These are phyloP conservation scores for Forbesichthys agassizii DNA, from an alignment of 2,113 vertebrate genomes.

Conservation along the genomic window DNA sequence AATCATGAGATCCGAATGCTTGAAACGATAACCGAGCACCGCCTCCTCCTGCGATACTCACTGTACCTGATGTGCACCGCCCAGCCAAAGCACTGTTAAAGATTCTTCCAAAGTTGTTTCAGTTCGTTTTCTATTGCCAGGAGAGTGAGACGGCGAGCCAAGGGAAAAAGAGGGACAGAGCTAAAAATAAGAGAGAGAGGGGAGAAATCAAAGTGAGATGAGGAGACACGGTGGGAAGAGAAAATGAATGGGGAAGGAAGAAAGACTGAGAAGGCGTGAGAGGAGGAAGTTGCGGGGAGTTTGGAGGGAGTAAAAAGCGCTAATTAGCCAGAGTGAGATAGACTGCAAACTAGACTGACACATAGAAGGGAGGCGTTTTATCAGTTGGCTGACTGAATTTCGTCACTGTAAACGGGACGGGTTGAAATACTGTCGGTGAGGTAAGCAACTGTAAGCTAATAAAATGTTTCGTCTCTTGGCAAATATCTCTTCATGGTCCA, in stretches of 20 bases:
- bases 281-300: constrained; percentile 24
- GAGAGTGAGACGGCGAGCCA: constrained; percentile 33
- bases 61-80: constrained; percentile 3
- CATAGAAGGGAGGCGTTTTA: constrained; percentile 32
- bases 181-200: background rate
- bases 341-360: constrained; percentile 35
- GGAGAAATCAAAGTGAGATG: background rate
- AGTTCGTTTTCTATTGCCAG: constrained; percentile 39
- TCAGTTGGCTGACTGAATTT: constrained; percentile 35
- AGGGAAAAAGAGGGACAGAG: background rate
- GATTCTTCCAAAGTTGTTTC: constrained; percentile 50
- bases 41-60: constrained; percentile 5
- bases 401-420: constrained; percentile 22
- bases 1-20: constrained; percentile 49
- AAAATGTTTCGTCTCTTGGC: too few species aligned
- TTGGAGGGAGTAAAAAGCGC: constrained; percentile 30
- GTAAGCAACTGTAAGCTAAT: background rate
- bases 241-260: background rate
- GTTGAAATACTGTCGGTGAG: constrained; percentile 8
- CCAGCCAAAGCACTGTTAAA: constrained; percentile 20
- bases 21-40: constrained; percentile 12
- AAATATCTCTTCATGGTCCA: too few species aligned
- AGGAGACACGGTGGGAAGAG: background rate
- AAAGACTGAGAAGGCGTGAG: background rate
- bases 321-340: constrained; percentile 48